phyloP scores from a whole-genome alignment of 2,797 vertebrate genomes.

The Melanotaenia boesemani region DNA sequence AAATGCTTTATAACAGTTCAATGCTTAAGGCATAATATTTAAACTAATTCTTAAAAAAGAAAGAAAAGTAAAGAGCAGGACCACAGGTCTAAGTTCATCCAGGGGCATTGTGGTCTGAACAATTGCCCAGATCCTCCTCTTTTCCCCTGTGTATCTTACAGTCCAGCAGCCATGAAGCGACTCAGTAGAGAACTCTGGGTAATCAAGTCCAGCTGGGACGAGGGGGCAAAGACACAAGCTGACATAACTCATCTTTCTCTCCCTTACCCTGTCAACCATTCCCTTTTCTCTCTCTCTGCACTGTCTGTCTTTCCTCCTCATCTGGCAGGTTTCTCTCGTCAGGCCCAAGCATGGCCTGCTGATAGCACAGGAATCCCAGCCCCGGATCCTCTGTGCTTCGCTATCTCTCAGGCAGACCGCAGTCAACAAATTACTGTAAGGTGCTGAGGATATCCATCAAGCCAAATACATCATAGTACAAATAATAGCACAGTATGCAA shows the following conservation, averaged over 20 bases:
- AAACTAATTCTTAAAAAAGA: slow-evolving; percentile 17
- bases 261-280: slow-evolving; percentile 66
- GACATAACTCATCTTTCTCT: slow-evolving; percentile 67
- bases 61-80: not conserved
- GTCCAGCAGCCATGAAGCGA: slow-evolving; percentile 21
- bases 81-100: slow-evolving; percentile 14
- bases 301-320: slow-evolving; percentile 41
- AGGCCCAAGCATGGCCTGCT: slow-evolving; percentile 48
- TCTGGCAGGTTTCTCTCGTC: slow-evolving; percentile 77
- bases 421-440: slow-evolving; percentile 37
- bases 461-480: not conserved
- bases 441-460: slow-evolving; percentile 50
- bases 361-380: slow-evolving; percentile 72
- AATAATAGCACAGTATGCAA: slow-evolving; percentile 16
- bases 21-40: slow-evolving; percentile 28
- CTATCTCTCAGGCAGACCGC: slow-evolving; percentile 30
- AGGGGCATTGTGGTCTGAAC: slow-evolving; percentile 28
- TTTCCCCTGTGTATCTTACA: slow-evolving; percentile 28
- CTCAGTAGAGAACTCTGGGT: slow-evolving; percentile 61
- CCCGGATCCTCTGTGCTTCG: slow-evolving; percentile 30
- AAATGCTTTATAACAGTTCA: too few relatives aligned
- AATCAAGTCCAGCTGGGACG: slow-evolving; percentile 74
- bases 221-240: slow-evolving; percentile 67
- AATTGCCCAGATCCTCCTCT: slow-evolving; percentile 26
- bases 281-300: slow-evolving; percentile 39